A percentile compares a stretch with the other conserved stretches of the same genome.
Evolutionary conservation across 2,797 vertebrate genomes (phyloP).

Genomic region (Gymnocypris eckloni): DNA sequence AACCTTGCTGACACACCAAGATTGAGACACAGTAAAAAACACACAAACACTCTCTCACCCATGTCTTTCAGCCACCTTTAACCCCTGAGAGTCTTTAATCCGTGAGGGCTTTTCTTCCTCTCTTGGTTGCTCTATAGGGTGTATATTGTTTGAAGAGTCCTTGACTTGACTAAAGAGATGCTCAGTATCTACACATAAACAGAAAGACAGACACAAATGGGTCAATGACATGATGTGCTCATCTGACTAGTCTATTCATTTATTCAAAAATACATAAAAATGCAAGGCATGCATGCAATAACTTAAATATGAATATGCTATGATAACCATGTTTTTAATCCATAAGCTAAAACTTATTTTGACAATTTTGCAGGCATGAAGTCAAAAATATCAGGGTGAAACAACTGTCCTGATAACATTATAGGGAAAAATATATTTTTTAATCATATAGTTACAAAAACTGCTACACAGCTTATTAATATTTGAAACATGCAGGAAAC

Average conservation of each 20-base stretch:
- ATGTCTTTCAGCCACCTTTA: constrained; percentile 14
- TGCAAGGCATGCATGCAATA: not conserved
- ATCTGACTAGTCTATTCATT: not conserved
- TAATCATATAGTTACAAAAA: not conserved
- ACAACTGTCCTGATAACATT: not conserved
- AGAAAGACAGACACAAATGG: not conserved
- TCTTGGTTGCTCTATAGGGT: constrained; percentile 81
- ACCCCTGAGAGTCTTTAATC: constrained; percentile 31
- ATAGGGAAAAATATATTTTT: not conserved
- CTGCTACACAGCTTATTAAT: not conserved
- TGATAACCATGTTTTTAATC: not conserved
- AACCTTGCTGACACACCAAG: constrained; percentile 23
- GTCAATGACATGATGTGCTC: not conserved
- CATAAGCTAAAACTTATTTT: not conserved
- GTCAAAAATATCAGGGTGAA: not conserved
- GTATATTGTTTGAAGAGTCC: constrained; percentile 81
- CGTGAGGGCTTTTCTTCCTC: constrained; percentile 57
- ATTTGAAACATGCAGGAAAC: not conserved
- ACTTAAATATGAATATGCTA: not conserved
- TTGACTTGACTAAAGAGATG: constrained; percentile 70
- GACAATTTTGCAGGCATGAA: not conserved
- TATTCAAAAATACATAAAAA: not conserved
- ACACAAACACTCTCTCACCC: not conserved
- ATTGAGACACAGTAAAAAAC: not conserved
- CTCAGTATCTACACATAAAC: constrained; percentile 13